These are phyloP conservation scores for Plagiodera versicolora DNA, from an alignment of 2,888 invertebrate genomes.

Conservation along the genomic window DNA sequence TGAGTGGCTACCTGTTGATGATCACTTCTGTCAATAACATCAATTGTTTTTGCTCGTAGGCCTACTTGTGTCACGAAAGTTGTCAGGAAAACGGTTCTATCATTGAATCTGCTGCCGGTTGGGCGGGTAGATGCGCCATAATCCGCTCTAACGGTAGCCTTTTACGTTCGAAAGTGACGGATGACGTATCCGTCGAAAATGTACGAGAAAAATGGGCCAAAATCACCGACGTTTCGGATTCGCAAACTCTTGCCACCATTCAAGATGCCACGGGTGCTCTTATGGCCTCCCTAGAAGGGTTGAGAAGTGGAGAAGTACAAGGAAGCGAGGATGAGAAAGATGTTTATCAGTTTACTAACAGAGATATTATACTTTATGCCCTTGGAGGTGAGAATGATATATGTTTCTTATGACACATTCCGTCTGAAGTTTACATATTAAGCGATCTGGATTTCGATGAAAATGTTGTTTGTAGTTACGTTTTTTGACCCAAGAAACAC, in stretches of 20 bases:
- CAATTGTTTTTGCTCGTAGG: slow-evolving; percentile 53
- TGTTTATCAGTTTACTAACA: slow-evolving; percentile 56
- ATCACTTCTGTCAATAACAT: too few species aligned
- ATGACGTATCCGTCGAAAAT: slow-evolving; percentile 73
- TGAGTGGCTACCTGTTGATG: slow-evolving; percentile 52
- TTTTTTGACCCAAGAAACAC: too few species aligned
- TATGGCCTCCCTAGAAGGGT: slow-evolving; percentile 61
- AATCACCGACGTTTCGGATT: slow-evolving; percentile 76
- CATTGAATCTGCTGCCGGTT: slow-evolving; percentile 84
- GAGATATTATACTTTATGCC: slow-evolving; percentile 86
- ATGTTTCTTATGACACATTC: neutral
- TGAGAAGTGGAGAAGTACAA: slow-evolving; percentile 32
- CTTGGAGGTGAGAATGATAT: slow-evolving; percentile 71
- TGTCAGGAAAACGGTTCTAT: slow-evolving; percentile 80
- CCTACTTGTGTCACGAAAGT: slow-evolving; percentile 87
- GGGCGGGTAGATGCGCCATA: slow-evolving; percentile 72
- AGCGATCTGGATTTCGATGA: too few species aligned
- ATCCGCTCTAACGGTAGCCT: slow-evolving; percentile 63
- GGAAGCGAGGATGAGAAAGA: slow-evolving; percentile 41
- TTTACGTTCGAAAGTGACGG: slow-evolving; percentile 62
- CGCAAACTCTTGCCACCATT: slow-evolving; percentile 62
- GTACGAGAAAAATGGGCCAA: slow-evolving; percentile 83
- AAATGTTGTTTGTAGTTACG: too few species aligned
- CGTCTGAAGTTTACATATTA: too few species aligned
- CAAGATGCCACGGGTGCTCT: slow-evolving; percentile 64